Evolutionary conservation across 2,113 vertebrate genomes (phyloP).

Genomic region (Cromileptes altivelis): DNA sequence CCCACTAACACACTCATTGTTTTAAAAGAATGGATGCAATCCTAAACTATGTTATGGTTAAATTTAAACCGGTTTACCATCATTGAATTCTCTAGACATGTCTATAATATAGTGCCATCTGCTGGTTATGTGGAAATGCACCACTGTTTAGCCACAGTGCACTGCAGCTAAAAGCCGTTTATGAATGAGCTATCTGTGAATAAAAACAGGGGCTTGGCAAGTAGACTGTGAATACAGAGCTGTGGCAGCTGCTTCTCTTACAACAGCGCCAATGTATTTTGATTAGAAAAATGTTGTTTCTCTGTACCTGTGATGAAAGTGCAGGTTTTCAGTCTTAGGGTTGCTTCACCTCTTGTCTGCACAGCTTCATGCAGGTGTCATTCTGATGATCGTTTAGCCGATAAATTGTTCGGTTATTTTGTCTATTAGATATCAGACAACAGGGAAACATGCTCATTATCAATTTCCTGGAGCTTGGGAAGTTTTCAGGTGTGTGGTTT

Average conservation of each 20-base stretch:
- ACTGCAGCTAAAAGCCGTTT: constrained; percentile 62
- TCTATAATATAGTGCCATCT: constrained; percentile 58
- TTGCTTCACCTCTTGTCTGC: not conserved
- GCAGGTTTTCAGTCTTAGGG: not conserved
- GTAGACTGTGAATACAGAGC: constrained; percentile 38
- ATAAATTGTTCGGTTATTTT: not conserved
- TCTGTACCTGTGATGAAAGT: not conserved
- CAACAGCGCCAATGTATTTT: constrained; percentile 9
- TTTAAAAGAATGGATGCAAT: not conserved
- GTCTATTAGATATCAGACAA: not conserved
- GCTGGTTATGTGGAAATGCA: constrained; percentile 49
- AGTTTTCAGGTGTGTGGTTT: not conserved
- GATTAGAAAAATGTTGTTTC: not conserved
- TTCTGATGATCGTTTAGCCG: not conserved
- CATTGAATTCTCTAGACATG: constrained; percentile 13
- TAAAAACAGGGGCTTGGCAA: constrained; percentile 27
- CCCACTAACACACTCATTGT: not conserved
- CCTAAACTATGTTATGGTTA: not conserved
- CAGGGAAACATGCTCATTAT: not conserved
- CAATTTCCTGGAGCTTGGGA: not conserved
- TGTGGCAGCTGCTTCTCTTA: constrained; percentile 22
- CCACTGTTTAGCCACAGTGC: constrained; percentile 26
- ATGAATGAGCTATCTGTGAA: constrained; percentile 62
- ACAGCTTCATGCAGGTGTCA: not conserved
- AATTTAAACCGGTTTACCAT: not conserved